A percentile compares a stretch with the other conserved stretches of the same genome.
Evolutionary conservation across 2,888 invertebrate species (phyloP).

Genomic region (Lutraria lutraria): DNA sequence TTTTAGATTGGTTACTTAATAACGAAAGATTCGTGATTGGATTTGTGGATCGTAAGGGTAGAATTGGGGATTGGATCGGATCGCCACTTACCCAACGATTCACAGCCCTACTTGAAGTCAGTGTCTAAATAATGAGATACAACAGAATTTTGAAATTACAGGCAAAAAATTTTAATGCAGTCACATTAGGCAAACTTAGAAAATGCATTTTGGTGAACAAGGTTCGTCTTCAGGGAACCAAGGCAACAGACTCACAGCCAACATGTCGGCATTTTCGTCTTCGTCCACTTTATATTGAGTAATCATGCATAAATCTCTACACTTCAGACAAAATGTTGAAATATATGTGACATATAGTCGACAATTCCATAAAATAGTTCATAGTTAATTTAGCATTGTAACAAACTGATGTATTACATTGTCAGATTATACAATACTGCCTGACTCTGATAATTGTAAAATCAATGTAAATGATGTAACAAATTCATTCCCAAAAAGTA

Average conservation of each 20-base stretch:
- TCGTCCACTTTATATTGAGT: not conserved
- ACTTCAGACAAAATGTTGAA: constrained; percentile 13
- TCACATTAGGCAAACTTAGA: not conserved
- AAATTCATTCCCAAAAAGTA: not conserved
- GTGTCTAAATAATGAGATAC: not conserved
- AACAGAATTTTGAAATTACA: not conserved
- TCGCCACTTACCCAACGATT: no score
- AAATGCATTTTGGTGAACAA: not conserved
- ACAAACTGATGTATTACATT: constrained; percentile 15
- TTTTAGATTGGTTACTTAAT: no score
- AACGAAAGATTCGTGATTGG: no score
- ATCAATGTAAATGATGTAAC: not conserved
- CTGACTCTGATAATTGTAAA: not conserved
- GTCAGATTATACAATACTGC: not conserved
- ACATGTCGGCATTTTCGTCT: not conserved
- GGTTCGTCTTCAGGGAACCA: not conserved
- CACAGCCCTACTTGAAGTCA: not conserved
- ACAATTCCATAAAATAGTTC: constrained; percentile 22
- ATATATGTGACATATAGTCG: constrained; percentile 10
- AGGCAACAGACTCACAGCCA: not conserved
- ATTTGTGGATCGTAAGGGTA: no score
- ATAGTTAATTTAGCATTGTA: not conserved
- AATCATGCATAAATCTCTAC: constrained; percentile 19
- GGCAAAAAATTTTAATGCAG: not conserved
- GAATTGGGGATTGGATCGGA: no score